phyloP scores from a whole-genome alignment of 2,888 invertebrate species.

The Bembecia ichneumoniformis region DNA sequence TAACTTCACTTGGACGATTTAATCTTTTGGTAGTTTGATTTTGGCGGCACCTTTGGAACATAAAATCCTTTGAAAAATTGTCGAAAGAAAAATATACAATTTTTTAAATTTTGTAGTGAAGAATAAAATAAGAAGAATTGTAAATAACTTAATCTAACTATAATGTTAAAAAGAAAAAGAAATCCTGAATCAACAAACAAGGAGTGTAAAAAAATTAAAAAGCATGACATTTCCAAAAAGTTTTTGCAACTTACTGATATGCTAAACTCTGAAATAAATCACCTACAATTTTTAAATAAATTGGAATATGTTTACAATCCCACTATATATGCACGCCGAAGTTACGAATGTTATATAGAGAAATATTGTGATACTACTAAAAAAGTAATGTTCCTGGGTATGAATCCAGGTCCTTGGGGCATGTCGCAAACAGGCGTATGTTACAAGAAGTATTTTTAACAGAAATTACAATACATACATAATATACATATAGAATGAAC shows the following conservation, averaged over 20 bases:
- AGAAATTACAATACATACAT: not conserved
- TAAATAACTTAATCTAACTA: too few relatives aligned
- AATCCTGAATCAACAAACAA: too few relatives aligned
- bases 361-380: slow-evolving; percentile 47
- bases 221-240: not conserved
- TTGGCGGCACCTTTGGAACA: too few relatives aligned
- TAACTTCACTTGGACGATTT: too few relatives aligned
- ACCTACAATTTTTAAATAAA: not conserved
- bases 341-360: not conserved
- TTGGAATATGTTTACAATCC: not conserved
- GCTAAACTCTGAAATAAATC: not conserved
- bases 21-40: too few relatives aligned
- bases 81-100: too few relatives aligned
- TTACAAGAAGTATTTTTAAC: not conserved
- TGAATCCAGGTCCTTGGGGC: slow-evolving; percentile 98
- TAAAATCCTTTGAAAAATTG: too few relatives aligned
- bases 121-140: too few relatives aligned
- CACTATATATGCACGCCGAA: not conserved
- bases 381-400: slow-evolving; percentile 86
- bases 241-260: not conserved
- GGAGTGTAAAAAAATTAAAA: too few relatives aligned
- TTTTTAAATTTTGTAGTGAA: too few relatives aligned
- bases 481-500: not conserved
- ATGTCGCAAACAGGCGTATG: slow-evolving; percentile 83
- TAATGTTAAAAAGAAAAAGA: too few relatives aligned